A percentile compares a stretch with the other conserved stretches of the same genome.
phyloP scores from a whole-genome alignment of 2,888 invertebrate species.

The Oithona nana region DNA sequence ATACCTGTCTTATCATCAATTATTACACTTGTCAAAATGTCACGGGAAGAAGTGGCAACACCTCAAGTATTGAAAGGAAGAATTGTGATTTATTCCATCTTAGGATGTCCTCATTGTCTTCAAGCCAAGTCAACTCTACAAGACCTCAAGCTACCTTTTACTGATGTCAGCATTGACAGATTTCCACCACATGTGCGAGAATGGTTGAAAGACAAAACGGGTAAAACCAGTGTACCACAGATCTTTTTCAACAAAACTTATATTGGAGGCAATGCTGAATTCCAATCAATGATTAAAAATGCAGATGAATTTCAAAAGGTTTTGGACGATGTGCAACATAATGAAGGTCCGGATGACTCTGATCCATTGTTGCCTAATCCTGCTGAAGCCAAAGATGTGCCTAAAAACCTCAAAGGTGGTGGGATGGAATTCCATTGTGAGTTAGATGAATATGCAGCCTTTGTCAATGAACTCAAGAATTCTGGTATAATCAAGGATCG shows the following conservation, averaged over 20 bases:
- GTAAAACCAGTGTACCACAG: slow-evolving; percentile 20
- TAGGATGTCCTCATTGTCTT: slow-evolving; percentile 18
- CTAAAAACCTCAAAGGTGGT: neutral
- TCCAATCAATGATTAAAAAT: slow-evolving; percentile 18
- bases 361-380: slow-evolving; percentile 3
- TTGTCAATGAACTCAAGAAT: neutral
- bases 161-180: slow-evolving; percentile 15
- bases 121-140: slow-evolving; percentile 16
- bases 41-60: no score
- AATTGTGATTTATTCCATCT: slow-evolving; percentile 18
- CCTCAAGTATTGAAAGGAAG: slow-evolving; percentile 10
- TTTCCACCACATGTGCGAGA: slow-evolving; percentile 10
- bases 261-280: slow-evolving; percentile 20
- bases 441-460: slow-evolving; percentile 2
- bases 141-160: slow-evolving; percentile 3
- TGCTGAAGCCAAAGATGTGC: neutral
- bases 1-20: no score
- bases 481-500: slow-evolving; percentile 1
- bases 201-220: slow-evolving; percentile 18
- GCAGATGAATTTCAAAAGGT: neutral
- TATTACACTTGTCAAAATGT: no score
- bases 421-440: slow-evolving; percentile 4
- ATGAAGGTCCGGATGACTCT: neutral
- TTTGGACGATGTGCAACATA: neutral
- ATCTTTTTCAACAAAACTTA: slow-evolving; percentile 20